Evolutionary conservation across 2,797 vertebrate genomes (phyloP), one percentile per base, ranked within the genome.

Genomic region (Pagetopsis macropterus): DNA sequence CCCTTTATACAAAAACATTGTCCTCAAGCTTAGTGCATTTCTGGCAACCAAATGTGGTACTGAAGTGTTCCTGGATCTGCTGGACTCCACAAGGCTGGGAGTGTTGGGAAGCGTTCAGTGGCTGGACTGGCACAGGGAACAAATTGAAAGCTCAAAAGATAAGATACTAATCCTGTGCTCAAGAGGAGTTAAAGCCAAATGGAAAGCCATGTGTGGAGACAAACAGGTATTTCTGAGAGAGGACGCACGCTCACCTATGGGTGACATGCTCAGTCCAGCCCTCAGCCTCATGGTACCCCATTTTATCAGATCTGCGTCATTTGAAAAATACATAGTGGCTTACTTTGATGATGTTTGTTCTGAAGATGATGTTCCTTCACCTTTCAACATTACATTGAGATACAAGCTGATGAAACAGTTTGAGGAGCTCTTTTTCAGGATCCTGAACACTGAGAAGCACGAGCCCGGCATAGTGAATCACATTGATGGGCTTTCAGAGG

Each of bases 81-180:
- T 97, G 66, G 95, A 98, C 51, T 94, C 94, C 6, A 86, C 93
- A 7, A 85, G 91, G 75, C 93, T 98, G 67, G 95, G 95, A 0
- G 88, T 94, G 59, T 57, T 96, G 50, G 97, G 97, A 14, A 82
- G 90, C 0, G 79, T 99, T 33, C 94, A 95, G 83, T 99, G 98
- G 98, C 91, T 99, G 61, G 92, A 95, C 33, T 94, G 94, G 72
- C 96, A 96, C 87, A 95, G 95, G 81, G 91, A 95, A 65, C 93
- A 95, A 70, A 95, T 96, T 66, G 91, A 94, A n/a, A 91, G 88
- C 7, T 91, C 93, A 0, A 92, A 95, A 7, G 96, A 96, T 41
- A 98, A 98, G 79, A 96, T 98, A 70, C 88, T 99, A 21, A 84
- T 99, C 77, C 88, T 99, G 37, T 99, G 98, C 70, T 99, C 98